phyloP scores from a whole-genome alignment of 30 jellyfish, hydroid and myxozoan genomes.

The Morbakka virulenta region DNA sequence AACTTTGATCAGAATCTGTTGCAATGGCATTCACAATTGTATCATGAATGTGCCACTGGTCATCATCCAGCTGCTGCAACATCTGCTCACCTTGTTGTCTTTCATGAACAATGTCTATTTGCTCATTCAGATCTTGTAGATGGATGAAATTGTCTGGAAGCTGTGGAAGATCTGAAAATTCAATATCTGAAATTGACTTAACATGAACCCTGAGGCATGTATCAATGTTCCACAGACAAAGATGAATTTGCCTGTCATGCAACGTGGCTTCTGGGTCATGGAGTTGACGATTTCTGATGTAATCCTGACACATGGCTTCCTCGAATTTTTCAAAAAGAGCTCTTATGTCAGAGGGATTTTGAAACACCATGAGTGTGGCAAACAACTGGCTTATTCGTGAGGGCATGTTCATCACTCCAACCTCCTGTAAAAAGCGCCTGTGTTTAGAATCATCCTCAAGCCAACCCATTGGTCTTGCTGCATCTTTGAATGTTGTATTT shows the following conservation, averaged over 20 bases:
- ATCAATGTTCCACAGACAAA: slow-evolving; percentile 23
- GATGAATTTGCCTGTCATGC: slow-evolving; percentile 17
- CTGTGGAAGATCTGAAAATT: slow-evolving; percentile 29
- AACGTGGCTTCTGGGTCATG: slow-evolving; percentile 25
- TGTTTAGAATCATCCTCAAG: slow-evolving; percentile 32
- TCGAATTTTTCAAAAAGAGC: slow-evolving; percentile 31
- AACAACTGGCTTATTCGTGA: slow-evolving; percentile 12
- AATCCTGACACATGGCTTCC: slow-evolving; percentile 32
- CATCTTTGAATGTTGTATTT: slow-evolving; percentile 61
- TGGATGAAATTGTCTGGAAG: slow-evolving; percentile 18
- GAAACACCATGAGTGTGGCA: slow-evolving; percentile 9
- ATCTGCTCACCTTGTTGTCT: slow-evolving; percentile 16
- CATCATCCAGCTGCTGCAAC: slow-evolving; percentile 3
- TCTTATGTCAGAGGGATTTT: slow-evolving; percentile 7
- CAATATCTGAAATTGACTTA: slow-evolving; percentile 25
- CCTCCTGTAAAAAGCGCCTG: slow-evolving; percentile 30
- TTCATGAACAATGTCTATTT: neutral
- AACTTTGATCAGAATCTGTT: neutral
- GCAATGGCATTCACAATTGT: slow-evolving; percentile 14
- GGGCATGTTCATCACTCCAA: slow-evolving; percentile 9
- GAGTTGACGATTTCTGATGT: neutral
- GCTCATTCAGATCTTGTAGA: neutral
- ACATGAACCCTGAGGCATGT: slow-evolving; percentile 23
- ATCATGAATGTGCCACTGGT: slow-evolving; percentile 12
- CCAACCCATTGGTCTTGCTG: slow-evolving; percentile 49